These are phyloP conservation scores for Psittacula derbiana DNA, from an alignment of 2,797 vertebrate genomes.

Conservation along the genomic window DNA sequence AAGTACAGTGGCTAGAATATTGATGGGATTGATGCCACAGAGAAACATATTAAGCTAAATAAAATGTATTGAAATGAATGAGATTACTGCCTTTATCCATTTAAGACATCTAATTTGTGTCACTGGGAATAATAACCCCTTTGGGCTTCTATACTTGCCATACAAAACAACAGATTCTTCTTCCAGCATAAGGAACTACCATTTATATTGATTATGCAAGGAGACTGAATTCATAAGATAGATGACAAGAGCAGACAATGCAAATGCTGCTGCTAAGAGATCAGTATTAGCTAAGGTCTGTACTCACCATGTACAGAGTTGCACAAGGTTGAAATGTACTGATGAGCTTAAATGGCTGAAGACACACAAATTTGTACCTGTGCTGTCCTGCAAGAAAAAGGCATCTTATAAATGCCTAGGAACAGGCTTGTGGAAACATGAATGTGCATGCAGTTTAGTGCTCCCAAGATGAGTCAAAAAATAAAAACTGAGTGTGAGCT, in stretches of 20 bases:
- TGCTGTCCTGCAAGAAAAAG: neutral
- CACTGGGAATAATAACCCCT: neutral
- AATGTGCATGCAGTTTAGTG: accelerated
- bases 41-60: neutral
- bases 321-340: neutral
- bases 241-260: neutral
- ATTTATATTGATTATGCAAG: neutral
- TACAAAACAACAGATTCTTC: neutral
- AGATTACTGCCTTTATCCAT: neutral
- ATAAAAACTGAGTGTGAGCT: neutral
- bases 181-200: neutral
- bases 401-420: neutral
- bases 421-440: neutral
- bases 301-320: neutral
- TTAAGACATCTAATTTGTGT: neutral
- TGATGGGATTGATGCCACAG: neutral
- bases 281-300: neutral
- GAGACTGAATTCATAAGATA: neutral
- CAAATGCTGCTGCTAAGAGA: neutral
- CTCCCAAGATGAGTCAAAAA: neutral
- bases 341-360: neutral
- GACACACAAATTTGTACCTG: neutral
- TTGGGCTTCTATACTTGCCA: neutral
- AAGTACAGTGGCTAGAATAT: neutral
- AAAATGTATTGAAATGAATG: neutral